Conservation (phyloP, 2,888 invertebrate genomes). For the Cataglyphis rosenhaueri region DNA sequence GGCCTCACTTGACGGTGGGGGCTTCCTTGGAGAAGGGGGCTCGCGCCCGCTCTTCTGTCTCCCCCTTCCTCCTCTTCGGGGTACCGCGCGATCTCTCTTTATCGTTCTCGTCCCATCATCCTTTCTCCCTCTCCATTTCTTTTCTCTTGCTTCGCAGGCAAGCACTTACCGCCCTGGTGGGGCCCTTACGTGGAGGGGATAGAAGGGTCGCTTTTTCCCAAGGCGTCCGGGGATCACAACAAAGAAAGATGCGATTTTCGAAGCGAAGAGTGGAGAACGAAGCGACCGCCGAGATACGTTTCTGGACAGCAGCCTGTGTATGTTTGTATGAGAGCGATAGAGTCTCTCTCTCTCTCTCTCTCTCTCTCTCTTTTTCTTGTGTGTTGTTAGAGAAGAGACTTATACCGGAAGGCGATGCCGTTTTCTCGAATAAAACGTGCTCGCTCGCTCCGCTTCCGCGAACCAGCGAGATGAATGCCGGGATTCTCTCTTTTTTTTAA, state of each 20-base stretch:
- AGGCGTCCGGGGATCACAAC: slow-evolving; percentile 57
- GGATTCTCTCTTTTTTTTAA: slow-evolving; percentile 18
- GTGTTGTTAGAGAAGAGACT: slow-evolving; percentile 1
- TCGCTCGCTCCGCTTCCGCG: slow-evolving; percentile 29
- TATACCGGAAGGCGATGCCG: slow-evolving; percentile 41
- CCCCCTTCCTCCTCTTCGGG: not conserved
- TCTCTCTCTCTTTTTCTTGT: not conserved
- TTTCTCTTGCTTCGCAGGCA: slow-evolving; percentile 4
- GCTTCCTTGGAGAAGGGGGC: slow-evolving; percentile 56
- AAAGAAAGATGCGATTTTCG: slow-evolving; percentile 57
- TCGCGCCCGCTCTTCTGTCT: slow-evolving; percentile 39
- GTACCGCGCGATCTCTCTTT: slow-evolving; percentile 55
- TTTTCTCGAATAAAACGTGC: slow-evolving; percentile 31
- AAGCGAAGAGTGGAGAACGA: slow-evolving; percentile 34
- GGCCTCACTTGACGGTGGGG: slow-evolving; percentile 51
- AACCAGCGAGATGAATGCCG: slow-evolving; percentile 32
- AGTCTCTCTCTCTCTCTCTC: not conserved
- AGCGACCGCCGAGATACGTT: slow-evolving; percentile 33
- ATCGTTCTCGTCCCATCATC: not conserved
- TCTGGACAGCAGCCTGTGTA: slow-evolving; percentile 39
- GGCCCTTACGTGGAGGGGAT: slow-evolving; percentile 58
- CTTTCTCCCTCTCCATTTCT: slow-evolving; percentile 4
- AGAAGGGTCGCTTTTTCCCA: slow-evolving; percentile 60
- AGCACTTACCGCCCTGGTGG: slow-evolving; percentile 36
- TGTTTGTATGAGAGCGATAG: slow-evolving; percentile 13